phyloP scores from a whole-genome alignment of 2,113 vertebrate genomes.

The Corythoichthys haematopterus region DNA sequence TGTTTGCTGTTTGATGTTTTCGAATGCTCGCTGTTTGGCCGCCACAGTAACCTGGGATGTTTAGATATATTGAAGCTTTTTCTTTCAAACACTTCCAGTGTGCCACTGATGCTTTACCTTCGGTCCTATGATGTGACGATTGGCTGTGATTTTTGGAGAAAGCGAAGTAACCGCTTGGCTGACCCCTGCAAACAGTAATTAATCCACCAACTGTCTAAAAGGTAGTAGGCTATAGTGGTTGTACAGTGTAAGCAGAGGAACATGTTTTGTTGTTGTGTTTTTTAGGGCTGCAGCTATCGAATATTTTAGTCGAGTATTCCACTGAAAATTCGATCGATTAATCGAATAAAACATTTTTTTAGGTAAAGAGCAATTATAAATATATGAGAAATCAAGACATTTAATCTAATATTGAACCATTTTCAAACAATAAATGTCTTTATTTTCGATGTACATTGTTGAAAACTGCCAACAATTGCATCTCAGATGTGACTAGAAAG shows the following conservation, averaged over 20 bases:
- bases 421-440: no score
- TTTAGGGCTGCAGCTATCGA: no score
- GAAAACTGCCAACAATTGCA: no score
- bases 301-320: no score
- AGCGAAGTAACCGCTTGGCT: slow-evolving; percentile 44
- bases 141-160: slow-evolving; percentile 56
- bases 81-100: slow-evolving; percentile 28
- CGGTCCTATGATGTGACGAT: slow-evolving; percentile 38
- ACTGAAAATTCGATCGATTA: no score
- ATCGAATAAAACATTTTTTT: no score
- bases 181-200: slow-evolving; percentile 41
- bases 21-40: not conserved
- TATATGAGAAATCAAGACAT: no score
- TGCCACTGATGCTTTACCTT: slow-evolving; percentile 30
- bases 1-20: slow-evolving; percentile 12
- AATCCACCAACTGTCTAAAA: slow-evolving; percentile 37
- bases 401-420: no score
- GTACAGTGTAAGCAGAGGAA: no score
- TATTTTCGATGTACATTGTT: no score
- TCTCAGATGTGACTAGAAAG: no score
- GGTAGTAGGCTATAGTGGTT: slow-evolving; percentile 54
- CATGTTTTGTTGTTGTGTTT: slow-evolving; percentile 60
- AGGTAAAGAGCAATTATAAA: no score
- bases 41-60: slow-evolving; percentile 10
- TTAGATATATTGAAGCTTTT: slow-evolving; percentile 26